Evolutionary conservation across 1,140 invertebrate genomes (phyloP).

Genomic region (Cydia fagiglandana): DNA sequence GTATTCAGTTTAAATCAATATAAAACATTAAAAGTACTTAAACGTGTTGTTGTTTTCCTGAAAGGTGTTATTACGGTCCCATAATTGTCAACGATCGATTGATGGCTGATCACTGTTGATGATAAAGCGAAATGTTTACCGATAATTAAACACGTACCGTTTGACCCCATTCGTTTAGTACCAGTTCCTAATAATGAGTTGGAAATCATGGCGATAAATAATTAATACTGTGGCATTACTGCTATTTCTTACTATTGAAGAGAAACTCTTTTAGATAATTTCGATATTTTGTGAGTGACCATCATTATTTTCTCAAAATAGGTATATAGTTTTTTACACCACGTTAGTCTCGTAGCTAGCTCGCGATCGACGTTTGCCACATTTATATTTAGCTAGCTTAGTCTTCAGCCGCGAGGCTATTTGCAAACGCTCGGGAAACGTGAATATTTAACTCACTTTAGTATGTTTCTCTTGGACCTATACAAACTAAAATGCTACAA

Average conservation of each 20-base stretch:
- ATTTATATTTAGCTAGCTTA: conserved; percentile 4
- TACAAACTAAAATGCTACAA: background rate
- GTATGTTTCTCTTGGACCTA: background rate
- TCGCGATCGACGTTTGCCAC: background rate
- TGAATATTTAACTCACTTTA: background rate
- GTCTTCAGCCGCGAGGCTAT: background rate
- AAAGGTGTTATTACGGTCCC: background rate
- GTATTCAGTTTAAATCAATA: too few relatives aligned
- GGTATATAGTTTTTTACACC: background rate
- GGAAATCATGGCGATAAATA: too few relatives aligned
- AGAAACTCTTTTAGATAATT: too few relatives aligned
- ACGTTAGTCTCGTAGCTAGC: background rate
- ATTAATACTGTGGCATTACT: too few relatives aligned
- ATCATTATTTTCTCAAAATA: background rate
- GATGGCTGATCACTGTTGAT: background rate
- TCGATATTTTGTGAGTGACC: too few relatives aligned
- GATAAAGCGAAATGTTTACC: background rate
- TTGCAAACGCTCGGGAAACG: background rate
- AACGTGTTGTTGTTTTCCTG: background rate
- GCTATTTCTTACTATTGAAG: too few relatives aligned
- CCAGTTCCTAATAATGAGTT: too few relatives aligned
- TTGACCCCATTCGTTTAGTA: too few relatives aligned
- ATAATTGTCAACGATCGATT: background rate
- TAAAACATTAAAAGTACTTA: too few relatives aligned
- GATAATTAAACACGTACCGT: too few relatives aligned